Evolutionary conservation across 2,113 vertebrate genomes (phyloP).

Genomic region (Dromiciops gliroides): DNA sequence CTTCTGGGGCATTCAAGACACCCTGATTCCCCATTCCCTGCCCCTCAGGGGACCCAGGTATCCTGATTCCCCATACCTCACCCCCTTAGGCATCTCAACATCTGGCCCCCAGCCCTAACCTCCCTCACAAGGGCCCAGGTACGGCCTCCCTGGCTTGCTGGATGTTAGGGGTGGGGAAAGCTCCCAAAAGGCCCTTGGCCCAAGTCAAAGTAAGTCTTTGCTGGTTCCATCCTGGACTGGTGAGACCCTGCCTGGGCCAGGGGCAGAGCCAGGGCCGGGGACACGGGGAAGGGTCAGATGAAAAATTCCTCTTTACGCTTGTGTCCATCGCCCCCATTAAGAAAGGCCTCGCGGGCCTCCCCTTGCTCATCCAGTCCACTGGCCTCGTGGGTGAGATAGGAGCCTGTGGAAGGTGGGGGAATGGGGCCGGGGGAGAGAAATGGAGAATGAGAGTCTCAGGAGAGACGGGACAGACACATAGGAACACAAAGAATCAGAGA

Average conservation of each 20-base stretch:
- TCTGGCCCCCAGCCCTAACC: constrained; percentile 65
- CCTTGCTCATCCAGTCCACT: constrained; percentile 95
- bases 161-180: constrained; percentile 75
- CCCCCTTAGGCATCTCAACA: constrained; percentile 69
- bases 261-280: constrained; percentile 46
- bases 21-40: constrained; percentile 63
- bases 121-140: constrained; percentile 60
- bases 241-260: constrained; percentile 54
- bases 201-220: constrained; percentile 75
- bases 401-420: constrained; percentile 82
- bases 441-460: not conserved
- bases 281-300: constrained; percentile 85
- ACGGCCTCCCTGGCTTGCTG: constrained; percentile 68
- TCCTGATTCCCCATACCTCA: not conserved
- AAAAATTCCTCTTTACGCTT: constrained; percentile 97
- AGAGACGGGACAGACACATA: constrained; percentile 47
- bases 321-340: constrained; percentile 92
- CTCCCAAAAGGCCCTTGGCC: constrained; percentile 71
- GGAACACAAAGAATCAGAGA: constrained; percentile 29
- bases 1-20: constrained; percentile 64
- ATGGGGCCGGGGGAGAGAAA: not conserved
- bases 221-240: constrained; percentile 68
- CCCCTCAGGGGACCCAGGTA: constrained; percentile 20
- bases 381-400: constrained; percentile 95
- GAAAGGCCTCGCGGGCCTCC: constrained; percentile 95